Evolutionary conservation across 2,797 vertebrate species (phyloP), one percentile per base, ranked within the genome.

Genomic region (Hypotaenidia okinawae): DNA sequence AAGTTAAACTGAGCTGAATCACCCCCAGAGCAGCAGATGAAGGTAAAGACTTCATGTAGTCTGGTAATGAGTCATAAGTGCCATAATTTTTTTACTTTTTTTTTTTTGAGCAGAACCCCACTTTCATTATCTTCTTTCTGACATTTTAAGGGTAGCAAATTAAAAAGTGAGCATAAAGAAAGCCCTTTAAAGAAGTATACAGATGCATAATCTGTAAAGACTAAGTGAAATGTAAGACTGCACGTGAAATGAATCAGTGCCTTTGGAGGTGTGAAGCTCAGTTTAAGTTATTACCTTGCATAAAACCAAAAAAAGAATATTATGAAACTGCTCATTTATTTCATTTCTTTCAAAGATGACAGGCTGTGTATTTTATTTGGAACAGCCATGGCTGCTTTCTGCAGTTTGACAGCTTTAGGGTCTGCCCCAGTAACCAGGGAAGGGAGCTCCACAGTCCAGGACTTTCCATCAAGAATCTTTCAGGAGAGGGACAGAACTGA

Each of bases 31-130:
- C 43, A 90, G 72, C 93, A 95, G 92, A 95, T 95, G 94, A 96
- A 95, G 84, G 86, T 74, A 93, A 90, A 91, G 84, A 95, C 61
- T 92, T 84, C 78, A 87, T 69, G 37, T 59, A 76, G 96, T 77
- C 93, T 96, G 86, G 32, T 93, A 94, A 87, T 97, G 94, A 97
- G 52, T 97, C 95, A 97, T 85, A 87, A 93, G 86, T 89, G 74
- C 27, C 86, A 93, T 79, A 9, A 19, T 76, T 79, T 88, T 63
- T 59, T 30, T 30, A 51, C 49, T 45, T 19, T 22, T 22, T 43
- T 89, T 93, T 78, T 76, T 59, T 76, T 11, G 23, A 87, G 72
- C 59, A 91, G 68, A 91, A 92, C 57, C 87, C 84, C 89, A 92
- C 70, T 94, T 97, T 30, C 68, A 83, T 89, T 93, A 86, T 70